phyloP scores from a whole-genome alignment of 2,113 vertebrate genomes.

The Setophaga kirtlandii region DNA sequence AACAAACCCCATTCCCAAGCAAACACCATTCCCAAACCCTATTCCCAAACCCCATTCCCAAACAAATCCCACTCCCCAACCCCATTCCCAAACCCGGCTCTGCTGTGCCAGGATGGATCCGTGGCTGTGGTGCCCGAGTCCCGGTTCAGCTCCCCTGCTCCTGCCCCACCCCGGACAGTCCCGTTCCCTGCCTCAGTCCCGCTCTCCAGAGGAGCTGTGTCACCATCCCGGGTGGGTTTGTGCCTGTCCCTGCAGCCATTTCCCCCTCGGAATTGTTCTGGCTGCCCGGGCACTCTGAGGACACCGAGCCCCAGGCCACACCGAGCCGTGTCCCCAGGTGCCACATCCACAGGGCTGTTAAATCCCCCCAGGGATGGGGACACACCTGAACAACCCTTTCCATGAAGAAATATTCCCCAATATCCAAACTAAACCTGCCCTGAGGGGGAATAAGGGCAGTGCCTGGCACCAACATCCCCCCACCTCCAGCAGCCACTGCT shows the following conservation, averaged over 20 bases:
- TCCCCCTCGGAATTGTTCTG: neutral
- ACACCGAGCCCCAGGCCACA: no score
- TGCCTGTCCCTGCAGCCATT: neutral
- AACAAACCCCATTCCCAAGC: no score
- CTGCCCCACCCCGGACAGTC: neutral
- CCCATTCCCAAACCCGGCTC: neutral
- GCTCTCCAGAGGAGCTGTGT: fast-evolving
- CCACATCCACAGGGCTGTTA: neutral
- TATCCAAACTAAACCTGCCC: neutral
- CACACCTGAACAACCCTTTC: neutral
- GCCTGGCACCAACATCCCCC: no score
- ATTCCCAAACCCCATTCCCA: no score
- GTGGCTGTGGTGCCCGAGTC: fast-evolving
- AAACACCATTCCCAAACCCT: no score
- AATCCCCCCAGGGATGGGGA: neutral
- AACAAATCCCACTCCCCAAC: no score
- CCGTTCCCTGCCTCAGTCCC: neutral
- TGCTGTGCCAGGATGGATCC: fast-evolving
- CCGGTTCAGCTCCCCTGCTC: neutral
- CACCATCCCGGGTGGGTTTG: fast-evolving
- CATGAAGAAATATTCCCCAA: neutral
- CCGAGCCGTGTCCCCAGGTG: fast-evolving
- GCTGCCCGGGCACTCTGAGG: neutral
- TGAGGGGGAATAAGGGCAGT: fast-evolving
- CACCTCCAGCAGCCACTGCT: neutral